Evolutionary conservation across 2,888 invertebrate genomes (phyloP), one percentile per base, ranked within the genome.

Genomic region (Gari tellinella): DNA sequence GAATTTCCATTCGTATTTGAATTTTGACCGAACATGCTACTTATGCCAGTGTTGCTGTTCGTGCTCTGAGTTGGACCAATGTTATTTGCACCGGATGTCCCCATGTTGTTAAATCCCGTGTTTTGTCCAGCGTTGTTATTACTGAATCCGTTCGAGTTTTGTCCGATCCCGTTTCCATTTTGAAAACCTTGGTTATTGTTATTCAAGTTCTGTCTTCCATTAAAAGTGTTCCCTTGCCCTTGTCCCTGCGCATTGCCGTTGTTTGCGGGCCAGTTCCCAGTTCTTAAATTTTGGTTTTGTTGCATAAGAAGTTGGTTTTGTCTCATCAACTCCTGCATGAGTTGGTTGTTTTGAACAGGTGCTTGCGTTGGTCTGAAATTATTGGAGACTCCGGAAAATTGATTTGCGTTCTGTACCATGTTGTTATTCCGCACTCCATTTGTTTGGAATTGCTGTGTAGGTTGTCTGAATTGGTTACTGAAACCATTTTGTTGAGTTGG

Each of bases 281-380:
- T 43, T 15, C 15, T 40, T 40, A 73, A 45, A 26, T 72, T 60
- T 19, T 70, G 63, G 41, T 70, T 70, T 49, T 78, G 78, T 58
- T 66, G 55, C 61, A 69, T 67, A 7, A 78, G 48, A 43, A 74
- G 45, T 25, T 70, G 67, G 46, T 78, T 78, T 40, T 78, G 78
- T 62, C 64, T 43, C 43, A 78, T 40, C 7, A 78, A 19, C 41
- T 73, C 61, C 17, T 55, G 60, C 8, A 78, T 43, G 31, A 78
- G 38, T 19, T 19, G 31, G 23, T 41, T 53, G 5, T 52, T 48
- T n/a, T 15, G 23, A 4, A 26, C 40, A 25, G 43, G 17, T 58
- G 46, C 31, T 38, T 52, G 58, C 21, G 52, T 60, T 55, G 53
- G 61, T 53, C 37, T 40, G 19, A 66, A 51, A 31, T 4, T 31